Evolutionary conservation across 2,888 invertebrate species (phyloP).

Genomic region (Sceliomorpha sp.): DNA sequence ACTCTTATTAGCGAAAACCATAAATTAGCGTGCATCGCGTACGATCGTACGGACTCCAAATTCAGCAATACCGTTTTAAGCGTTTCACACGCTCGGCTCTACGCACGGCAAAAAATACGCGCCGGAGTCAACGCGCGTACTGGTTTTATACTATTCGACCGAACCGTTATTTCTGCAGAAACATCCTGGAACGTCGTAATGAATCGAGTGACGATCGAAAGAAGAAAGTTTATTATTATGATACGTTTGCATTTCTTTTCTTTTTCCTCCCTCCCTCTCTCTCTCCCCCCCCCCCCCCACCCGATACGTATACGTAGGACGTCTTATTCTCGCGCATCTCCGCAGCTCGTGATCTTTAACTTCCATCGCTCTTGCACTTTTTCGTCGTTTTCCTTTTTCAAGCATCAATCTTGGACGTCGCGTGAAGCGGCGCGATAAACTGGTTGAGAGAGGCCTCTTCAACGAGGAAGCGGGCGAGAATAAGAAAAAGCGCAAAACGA

Average conservation of each 20-base stretch:
- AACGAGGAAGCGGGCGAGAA: constrained; percentile 43
- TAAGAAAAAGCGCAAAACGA: constrained; percentile 45
- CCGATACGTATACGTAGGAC: too few relatives aligned
- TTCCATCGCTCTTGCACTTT: background rate
- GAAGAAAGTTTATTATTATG: constrained; percentile 27
- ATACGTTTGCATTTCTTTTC: constrained; percentile 25
- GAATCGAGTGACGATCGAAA: constrained; percentile 11
- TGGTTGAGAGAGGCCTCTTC: constrained; percentile 24
- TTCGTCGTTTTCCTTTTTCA: constrained; percentile 22
- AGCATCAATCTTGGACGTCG: constrained; percentile 38
- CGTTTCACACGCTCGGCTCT: too few relatives aligned
- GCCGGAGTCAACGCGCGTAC: too few relatives aligned
- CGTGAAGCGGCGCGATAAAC: constrained; percentile 45
- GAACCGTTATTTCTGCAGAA: constrained; percentile 30
- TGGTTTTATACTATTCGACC: constrained; percentile 9
- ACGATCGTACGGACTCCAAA: too few relatives aligned
- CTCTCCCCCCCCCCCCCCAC: background rate
- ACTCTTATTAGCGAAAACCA: too few relatives aligned
- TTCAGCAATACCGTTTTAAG: too few relatives aligned
- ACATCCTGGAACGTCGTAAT: constrained; percentile 6
- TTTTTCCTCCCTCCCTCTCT: constrained; percentile 1
- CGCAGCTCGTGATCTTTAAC: too few relatives aligned
- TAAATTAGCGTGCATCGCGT: too few relatives aligned
- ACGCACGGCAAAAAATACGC: too few relatives aligned
- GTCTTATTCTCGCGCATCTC: too few relatives aligned